Conservation (phyloP, 2,797 vertebrate genomes). For the Myioborus miniatus region DNA sequence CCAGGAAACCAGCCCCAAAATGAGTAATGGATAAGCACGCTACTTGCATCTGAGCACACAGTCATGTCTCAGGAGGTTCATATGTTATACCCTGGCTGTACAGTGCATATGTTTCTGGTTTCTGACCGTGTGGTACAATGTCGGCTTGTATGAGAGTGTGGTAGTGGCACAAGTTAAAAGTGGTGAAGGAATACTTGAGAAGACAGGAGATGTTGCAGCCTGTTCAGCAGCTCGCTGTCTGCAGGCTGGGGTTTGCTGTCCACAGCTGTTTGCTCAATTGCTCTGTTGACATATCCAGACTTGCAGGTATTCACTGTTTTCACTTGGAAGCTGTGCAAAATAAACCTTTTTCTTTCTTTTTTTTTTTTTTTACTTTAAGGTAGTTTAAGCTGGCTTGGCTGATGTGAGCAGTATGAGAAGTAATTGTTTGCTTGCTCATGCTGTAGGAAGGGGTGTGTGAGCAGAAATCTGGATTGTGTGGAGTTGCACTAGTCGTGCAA, state of each 20-base stretch:
- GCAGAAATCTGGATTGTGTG: not conserved
- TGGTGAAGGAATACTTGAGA: not conserved
- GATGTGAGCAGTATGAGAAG: not conserved
- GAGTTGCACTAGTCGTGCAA: not conserved
- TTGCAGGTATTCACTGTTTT: not conserved
- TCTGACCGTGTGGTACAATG: not conserved
- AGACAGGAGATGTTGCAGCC: not conserved
- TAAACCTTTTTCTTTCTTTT: not conserved
- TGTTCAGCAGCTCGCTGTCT: not conserved
- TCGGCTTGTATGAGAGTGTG: not conserved
- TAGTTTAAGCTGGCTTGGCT: not conserved
- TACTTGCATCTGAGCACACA: accelerated
- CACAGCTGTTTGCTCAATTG: not conserved
- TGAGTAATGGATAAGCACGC: not conserved
- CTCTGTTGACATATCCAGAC: not conserved
- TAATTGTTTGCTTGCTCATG: not conserved
- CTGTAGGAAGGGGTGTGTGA: not conserved
- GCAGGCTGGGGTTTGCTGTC: not conserved
- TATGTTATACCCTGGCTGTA: not conserved
- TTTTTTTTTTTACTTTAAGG: not conserved
- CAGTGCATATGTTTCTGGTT: not conserved
- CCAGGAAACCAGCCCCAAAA: not conserved
- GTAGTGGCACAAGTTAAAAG: not conserved
- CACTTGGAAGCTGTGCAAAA: not conserved
- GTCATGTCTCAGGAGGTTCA: not conserved